phyloP scores from a whole-genome alignment of 2,797 vertebrate species.

The Pelochelys cantorii region DNA sequence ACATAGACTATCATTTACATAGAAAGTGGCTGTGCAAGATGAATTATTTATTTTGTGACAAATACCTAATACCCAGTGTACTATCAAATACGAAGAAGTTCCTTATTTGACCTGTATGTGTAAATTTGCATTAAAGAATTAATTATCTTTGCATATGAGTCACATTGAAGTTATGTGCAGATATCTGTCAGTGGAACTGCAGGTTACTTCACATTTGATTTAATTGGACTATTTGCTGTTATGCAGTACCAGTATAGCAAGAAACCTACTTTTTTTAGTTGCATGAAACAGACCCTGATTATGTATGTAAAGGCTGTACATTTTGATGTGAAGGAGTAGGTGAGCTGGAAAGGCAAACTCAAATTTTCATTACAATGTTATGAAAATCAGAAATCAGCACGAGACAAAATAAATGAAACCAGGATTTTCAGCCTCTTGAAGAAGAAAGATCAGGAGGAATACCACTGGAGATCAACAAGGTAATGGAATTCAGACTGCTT shows the following conservation, averaged over 20 bases:
- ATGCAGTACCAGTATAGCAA: conserved; percentile 14
- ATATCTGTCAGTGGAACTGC: conserved; percentile 61
- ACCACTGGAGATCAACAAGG: conserved; percentile 64
- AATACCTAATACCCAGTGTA: conserved; percentile 76
- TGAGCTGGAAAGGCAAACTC: conserved; percentile 67
- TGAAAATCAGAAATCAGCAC: conserved; percentile 52
- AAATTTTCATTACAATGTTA: conserved; percentile 73
- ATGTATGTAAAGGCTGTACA: conserved; percentile 37
- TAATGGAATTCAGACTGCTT: conserved; percentile 69
- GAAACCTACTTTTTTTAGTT: background rate
- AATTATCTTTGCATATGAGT: conserved; percentile 79
- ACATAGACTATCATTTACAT: conserved; percentile 85
- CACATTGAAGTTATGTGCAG: conserved; percentile 77
- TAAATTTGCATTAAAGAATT: conserved; percentile 83
- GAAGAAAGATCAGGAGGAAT: conserved; percentile 24
- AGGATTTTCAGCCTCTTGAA: conserved; percentile 38
- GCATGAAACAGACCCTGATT: conserved; percentile 20
- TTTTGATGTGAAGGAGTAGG: conserved; percentile 37
- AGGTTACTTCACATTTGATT: conserved; percentile 70
- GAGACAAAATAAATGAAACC: conserved; percentile 57
- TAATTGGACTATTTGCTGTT: conserved; percentile 58
- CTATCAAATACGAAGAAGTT: conserved; percentile 79
- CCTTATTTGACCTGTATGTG: conserved; percentile 79
- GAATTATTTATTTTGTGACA: conserved; percentile 86
- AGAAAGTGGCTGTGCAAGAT: conserved; percentile 79